Base-by-base conservation (phyloP, 2,797 vertebrate genomes). In the Graptemys geographica region DNA sequence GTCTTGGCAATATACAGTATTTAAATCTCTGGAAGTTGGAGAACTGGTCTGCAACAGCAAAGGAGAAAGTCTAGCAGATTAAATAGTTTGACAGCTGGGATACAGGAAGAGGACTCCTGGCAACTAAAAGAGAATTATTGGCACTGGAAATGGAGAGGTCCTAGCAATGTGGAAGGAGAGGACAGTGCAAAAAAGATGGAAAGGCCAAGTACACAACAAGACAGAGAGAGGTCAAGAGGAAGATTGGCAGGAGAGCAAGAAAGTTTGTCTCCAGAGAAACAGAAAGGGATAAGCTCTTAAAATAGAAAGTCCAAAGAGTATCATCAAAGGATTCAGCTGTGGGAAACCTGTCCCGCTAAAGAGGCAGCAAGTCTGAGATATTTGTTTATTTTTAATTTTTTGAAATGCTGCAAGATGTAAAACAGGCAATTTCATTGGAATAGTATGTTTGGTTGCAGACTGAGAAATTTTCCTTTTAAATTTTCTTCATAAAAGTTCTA, bases 301-400 rank as follows among this genome's bases (percentile, higher is more conserved):
- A 97, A 97, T 97, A 97, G 97, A 92, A 97, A 96, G 79, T 80
- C 93, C 37, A 94, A 92, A 96, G 95, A 95, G 91, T 94, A 90
- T 96, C 97, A 97, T 97, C 97, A 98, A 97, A 98, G 89, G 89
- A 92, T 95, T 97, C 86, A 94, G 85, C 97, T 97, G 97, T 97
- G 97, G 97, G 97, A 98, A 98, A 97, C 97, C 96, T 98, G 96
- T 97, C 93, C 94, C 90, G 90, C 92, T 92, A 92, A n/a, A 96
- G 95, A 97, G 81, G 93, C 92, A 96, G 92, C 28, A 78, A 96
- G 91, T 27, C 85, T 90, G 89, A 92, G 82, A 96, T 97, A 96
- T 97, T 97, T 98, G 92, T 98, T 98, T 97, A 79, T 97, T 97
- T 96, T 96, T 86, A 74, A 44, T 92, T 91, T 94, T 96, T 93